phyloP scores from a whole-genome alignment of 1,140 invertebrate genomes.

The Brachionus rotundiformis region DNA sequence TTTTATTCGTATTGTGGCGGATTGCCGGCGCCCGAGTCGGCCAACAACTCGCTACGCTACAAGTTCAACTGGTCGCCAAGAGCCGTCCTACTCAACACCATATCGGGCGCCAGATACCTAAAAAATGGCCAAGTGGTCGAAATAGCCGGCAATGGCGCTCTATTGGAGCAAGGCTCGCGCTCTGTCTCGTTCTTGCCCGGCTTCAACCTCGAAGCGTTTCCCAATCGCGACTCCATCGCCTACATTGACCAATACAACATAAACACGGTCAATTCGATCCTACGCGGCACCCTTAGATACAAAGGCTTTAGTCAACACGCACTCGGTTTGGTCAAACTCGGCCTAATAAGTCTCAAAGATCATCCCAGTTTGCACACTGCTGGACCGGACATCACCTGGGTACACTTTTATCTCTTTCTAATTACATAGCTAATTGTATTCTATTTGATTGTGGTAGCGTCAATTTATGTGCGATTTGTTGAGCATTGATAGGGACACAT shows the following conservation, averaged over 20 bases:
- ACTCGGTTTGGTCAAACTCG: constrained; percentile 79
- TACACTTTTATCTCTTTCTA: no score
- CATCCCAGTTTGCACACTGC: constrained; percentile 85
- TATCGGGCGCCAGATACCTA: constrained; percentile 83
- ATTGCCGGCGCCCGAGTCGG: constrained; percentile 89
- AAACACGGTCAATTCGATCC: constrained; percentile 75
- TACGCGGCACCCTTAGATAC: constrained; percentile 87
- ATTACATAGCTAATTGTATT: no score
- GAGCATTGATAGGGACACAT: constrained; percentile 80
- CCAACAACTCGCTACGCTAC: constrained; percentile 84
- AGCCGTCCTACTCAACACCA: constrained; percentile 83
- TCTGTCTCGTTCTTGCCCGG: constrained; percentile 81
- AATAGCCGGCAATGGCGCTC: background rate
- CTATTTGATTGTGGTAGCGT: no score
- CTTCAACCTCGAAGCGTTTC: constrained; percentile 92
- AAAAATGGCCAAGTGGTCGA: constrained; percentile 74
- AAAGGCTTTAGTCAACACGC: constrained; percentile 85
- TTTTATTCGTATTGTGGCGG: constrained; percentile 93
- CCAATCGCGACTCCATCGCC: constrained; percentile 88
- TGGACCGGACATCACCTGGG: constrained; percentile 95
- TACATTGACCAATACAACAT: constrained; percentile 84
- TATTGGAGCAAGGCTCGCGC: constrained; percentile 34
- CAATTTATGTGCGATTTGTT: constrained; percentile 82
- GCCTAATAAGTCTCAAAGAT: constrained; percentile 80
- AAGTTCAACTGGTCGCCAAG: constrained; percentile 93